These are phyloP conservation scores for Papilio aristodemus DNA, from an alignment of 1,140 invertebrate genomes.

Conservation along the genomic window DNA sequence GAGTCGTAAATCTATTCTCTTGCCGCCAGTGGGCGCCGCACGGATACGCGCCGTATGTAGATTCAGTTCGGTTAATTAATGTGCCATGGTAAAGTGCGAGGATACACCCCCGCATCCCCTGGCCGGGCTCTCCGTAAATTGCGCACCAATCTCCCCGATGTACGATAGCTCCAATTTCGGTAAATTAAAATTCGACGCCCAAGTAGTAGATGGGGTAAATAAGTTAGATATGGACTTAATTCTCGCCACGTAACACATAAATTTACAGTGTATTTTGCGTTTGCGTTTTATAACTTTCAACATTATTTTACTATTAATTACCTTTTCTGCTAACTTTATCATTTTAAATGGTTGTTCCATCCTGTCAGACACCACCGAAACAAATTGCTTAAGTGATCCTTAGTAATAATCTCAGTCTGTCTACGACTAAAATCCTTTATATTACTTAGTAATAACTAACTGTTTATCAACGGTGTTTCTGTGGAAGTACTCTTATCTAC, in stretches of 20 bases:
- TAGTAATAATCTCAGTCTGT: too few species aligned
- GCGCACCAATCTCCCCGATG: conserved; percentile 66
- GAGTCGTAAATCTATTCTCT: conserved; percentile 75
- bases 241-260: background rate
- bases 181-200: conserved; percentile 69
- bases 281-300: too few species aligned
- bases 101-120: conserved; percentile 51
- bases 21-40: conserved; percentile 66
- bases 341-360: too few species aligned
- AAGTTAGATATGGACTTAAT: conserved; percentile 22
- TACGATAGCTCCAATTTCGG: conserved; percentile 65
- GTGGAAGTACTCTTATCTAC: too few species aligned
- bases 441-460: too few species aligned
- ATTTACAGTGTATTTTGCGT: too few species aligned
- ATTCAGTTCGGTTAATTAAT: conserved; percentile 75
- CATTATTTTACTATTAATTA: too few species aligned
- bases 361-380: too few species aligned
- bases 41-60: conserved; percentile 71
- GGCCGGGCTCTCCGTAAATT: conserved; percentile 58
- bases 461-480: too few species aligned
- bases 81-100: conserved; percentile 69
- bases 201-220: conserved; percentile 36
- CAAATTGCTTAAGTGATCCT: too few species aligned
- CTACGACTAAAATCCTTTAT: too few species aligned
- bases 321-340: too few species aligned